A percentile compares a stretch with the other conserved stretches of the same genome.
phyloP scores from a whole-genome alignment of 2,113 vertebrate genomes.

The Larimichthys polyactis region DNA sequence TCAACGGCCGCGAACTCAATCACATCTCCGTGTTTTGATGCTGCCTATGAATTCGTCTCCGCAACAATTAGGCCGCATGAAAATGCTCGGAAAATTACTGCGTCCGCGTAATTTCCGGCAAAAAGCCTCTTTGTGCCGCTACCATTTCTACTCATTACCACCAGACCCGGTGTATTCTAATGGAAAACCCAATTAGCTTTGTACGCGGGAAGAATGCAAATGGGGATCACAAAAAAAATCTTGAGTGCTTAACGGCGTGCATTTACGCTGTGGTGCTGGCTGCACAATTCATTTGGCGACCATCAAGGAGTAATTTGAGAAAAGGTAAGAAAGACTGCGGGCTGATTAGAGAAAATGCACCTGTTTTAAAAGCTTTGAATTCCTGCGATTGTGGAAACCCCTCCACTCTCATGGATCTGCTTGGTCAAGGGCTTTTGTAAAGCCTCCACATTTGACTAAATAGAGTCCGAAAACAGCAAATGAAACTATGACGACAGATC shows the following conservation, averaged over 20 bases:
- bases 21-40: slow-evolving; percentile 36
- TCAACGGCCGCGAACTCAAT: slow-evolving; percentile 13
- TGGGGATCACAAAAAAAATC: slow-evolving; percentile 69
- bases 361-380: slow-evolving; percentile 64
- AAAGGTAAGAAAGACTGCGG: slow-evolving; percentile 70
- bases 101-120: slow-evolving; percentile 55
- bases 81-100: slow-evolving; percentile 62
- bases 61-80: slow-evolving; percentile 50
- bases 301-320: slow-evolving; percentile 70
- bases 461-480: not conserved
- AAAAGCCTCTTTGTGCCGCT: slow-evolving; percentile 68
- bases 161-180: slow-evolving; percentile 63
- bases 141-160: slow-evolving; percentile 71
- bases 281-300: slow-evolving; percentile 75
- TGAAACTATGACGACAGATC: not conserved
- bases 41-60: slow-evolving; percentile 51
- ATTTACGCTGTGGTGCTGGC: slow-evolving; percentile 68
- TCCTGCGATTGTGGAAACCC: slow-evolving; percentile 36
- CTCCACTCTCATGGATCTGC: slow-evolving; percentile 20
- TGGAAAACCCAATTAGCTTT: slow-evolving; percentile 76
- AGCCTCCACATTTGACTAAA: not conserved
- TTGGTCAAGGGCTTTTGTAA: not conserved
- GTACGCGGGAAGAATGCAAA: slow-evolving; percentile 65
- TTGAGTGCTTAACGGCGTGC: slow-evolving; percentile 68
- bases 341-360: slow-evolving; percentile 65